These are phyloP conservation scores for Empidonax traillii DNA, from an alignment of 2,113 vertebrate species.

Conservation along the genomic window DNA sequence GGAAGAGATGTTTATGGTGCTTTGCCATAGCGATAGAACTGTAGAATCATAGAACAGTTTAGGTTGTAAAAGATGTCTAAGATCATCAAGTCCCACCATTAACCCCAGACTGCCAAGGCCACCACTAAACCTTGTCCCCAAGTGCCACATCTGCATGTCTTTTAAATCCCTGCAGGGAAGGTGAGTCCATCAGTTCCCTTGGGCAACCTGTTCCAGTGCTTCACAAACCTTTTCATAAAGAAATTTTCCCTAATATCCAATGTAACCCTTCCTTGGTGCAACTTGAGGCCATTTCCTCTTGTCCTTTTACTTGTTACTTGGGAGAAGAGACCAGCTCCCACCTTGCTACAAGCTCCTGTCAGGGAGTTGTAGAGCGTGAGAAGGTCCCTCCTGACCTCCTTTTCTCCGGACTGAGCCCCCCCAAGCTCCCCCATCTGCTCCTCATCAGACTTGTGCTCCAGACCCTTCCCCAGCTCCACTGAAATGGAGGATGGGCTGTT, in stretches of 20 bases:
- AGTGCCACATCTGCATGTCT: background rate
- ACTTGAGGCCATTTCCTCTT: background rate
- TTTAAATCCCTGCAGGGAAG: background rate
- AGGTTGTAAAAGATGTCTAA: fast-evolving
- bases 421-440: background rate
- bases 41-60: background rate
- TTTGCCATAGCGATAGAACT: background rate
- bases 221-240: background rate
- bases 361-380: background rate
- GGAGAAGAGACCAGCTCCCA: background rate
- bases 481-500: background rate
- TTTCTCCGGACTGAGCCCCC: background rate
- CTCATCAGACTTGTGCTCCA: background rate
- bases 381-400: background rate
- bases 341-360: background rate
- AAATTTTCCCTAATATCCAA: background rate
- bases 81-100: background rate
- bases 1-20: background rate
- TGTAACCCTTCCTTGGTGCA: background rate
- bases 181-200: background rate
- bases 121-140: background rate
- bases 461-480: background rate
- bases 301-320: background rate
- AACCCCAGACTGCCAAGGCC: background rate
- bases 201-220: background rate